Evolutionary conservation across 2,888 invertebrate species (phyloP).

Genomic region (Cephus sareptanus): DNA sequence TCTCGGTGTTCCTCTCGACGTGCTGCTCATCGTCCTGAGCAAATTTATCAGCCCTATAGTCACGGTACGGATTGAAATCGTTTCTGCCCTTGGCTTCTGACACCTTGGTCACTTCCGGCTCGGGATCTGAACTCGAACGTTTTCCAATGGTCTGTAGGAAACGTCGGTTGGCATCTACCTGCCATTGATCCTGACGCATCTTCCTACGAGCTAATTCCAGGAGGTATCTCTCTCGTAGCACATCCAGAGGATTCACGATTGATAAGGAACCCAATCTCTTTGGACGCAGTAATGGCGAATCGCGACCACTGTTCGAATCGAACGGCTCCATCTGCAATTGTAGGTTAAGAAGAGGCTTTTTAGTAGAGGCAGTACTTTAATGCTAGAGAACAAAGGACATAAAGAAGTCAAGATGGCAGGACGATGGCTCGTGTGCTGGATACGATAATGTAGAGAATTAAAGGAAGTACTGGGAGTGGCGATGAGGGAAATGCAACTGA

Average conservation of each 20-base stretch:
- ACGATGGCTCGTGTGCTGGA: neutral
- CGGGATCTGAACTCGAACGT: conserved; percentile 62
- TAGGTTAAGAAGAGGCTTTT: neutral
- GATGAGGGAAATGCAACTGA: neutral
- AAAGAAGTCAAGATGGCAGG: neutral
- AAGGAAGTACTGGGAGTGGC: neutral
- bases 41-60: neutral
- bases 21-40: conserved; percentile 5
- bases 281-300: conserved; percentile 31
- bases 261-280: conserved; percentile 73
- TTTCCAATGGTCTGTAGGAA: conserved; percentile 83
- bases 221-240: conserved; percentile 82
- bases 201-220: conserved; percentile 86
- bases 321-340: conserved; percentile 41
- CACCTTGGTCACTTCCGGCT: neutral
- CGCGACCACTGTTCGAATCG: conserved; percentile 38
- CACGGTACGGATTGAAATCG: conserved; percentile 3
- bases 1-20: conserved; percentile 24
- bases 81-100: conserved; percentile 4
- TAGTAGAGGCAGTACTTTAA: neutral
- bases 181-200: conserved; percentile 79
- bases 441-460: neutral
- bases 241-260: conserved; percentile 89
- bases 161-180: conserved; percentile 79
- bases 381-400: neutral